Evolutionary conservation across 2,113 vertebrate species (phyloP), one percentile per base, ranked within the genome.

Genomic region (Laticauda colubrina): DNA sequence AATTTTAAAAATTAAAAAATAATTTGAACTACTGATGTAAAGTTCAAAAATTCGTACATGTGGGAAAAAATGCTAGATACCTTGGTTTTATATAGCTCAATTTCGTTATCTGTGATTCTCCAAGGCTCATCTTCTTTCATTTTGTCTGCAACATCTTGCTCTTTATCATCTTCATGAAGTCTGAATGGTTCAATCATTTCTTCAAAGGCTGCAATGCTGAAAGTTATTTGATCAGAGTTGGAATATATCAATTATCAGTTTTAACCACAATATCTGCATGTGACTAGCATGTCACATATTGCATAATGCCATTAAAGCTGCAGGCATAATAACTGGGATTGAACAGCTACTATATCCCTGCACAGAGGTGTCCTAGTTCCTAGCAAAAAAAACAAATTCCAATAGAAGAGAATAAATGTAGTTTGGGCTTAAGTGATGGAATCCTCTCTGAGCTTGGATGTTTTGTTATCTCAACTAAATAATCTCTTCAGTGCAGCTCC

Each of bases 121-220:
- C 99, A 99, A 0, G 99, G 99, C 57, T 99, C 99, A n/a, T 98
- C 99, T 87, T 98, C 98, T 96, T 99, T 99, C 98, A 99, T 98
- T 97, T 98, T 98, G 95, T 99, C 99, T 8, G 99, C 98, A 90
- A 98, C 97, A 39, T 99, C 99, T 96, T 99, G 99, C 64, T 99
- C 99, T 98, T 99, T 99, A 96, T 99, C 99, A 91, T 99, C 99
- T 94, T 99, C 99, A 91, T 98, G 99, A 96, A 99, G 98, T 94
- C 98, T 98, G 95, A 99, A 99, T 0, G 98, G 98, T 96, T 99
- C 99, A 91, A 99, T 98, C 98, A 99, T 97, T 96, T 99, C 98
- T 96, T 99, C 98, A 95, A 99, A 99, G 94, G 98, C 98, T 51
- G 96, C 86, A 97, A 98, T 96, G 93, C 99, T 99, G 88, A 5